A percentile compares a stretch with the other conserved stretches of the same genome.
Conservation (phyloP, 2,888 invertebrate genomes). For the Spisula subtruncata region DNA sequence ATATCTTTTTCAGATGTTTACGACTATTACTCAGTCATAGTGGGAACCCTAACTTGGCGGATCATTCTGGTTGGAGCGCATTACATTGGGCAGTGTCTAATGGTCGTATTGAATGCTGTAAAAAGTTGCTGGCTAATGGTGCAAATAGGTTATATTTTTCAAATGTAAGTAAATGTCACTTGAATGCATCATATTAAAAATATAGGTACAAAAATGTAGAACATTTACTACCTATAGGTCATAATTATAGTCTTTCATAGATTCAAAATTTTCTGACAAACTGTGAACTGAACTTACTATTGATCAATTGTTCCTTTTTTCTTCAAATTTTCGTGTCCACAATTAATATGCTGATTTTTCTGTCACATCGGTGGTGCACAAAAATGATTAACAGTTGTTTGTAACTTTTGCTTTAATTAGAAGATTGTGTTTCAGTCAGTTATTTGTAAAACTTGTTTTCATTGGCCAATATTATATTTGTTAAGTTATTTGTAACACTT, state of each 20-base stretch:
- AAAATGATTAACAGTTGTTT: too few relatives aligned
- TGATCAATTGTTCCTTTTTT: neutral
- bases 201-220: too few relatives aligned
- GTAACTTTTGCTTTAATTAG: too few relatives aligned
- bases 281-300: neutral
- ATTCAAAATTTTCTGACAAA: neutral
- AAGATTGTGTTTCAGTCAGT: too few relatives aligned
- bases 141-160: conserved; percentile 79
- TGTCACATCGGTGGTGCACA: too few relatives aligned
- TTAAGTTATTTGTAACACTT: too few relatives aligned
- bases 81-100: conserved; percentile 84
- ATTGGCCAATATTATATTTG: too few relatives aligned
- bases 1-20: conserved; percentile 78
- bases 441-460: too few relatives aligned
- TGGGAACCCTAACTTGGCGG: conserved; percentile 78
- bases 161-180: conserved; percentile 71
- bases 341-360: too few relatives aligned
- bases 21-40: conserved; percentile 79
- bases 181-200: too few relatives aligned
- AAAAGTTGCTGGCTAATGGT: conserved; percentile 80
- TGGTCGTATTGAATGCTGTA: conserved; percentile 82
- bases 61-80: conserved; percentile 81
- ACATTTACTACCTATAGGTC: too few relatives aligned
- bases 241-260: too few relatives aligned
- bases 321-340: neutral